These are phyloP conservation scores for Athene noctua DNA, from an alignment of 2,113 vertebrate species.

Conservation along the genomic window DNA sequence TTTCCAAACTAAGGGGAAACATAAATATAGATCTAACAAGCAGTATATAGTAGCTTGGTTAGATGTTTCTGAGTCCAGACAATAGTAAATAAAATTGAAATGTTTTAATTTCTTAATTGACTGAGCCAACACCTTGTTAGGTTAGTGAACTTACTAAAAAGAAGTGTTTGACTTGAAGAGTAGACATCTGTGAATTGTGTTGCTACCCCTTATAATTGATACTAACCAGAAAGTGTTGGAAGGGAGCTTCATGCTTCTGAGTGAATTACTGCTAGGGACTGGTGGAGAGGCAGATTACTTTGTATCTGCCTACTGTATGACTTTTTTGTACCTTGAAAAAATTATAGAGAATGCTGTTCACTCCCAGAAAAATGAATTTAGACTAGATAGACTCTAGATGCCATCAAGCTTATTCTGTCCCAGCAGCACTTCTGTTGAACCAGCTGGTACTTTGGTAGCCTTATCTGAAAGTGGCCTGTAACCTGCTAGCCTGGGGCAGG, in stretches of 20 bases:
- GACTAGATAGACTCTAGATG: neutral
- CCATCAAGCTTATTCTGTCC: neutral
- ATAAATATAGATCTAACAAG: neutral
- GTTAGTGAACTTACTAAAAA: neutral
- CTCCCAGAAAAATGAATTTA: neutral
- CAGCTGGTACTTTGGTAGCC: neutral
- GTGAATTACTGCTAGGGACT: neutral
- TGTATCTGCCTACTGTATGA: neutral
- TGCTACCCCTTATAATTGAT: neutral
- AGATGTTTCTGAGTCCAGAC: neutral
- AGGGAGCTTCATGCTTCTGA: neutral
- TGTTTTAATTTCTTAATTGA: neutral
- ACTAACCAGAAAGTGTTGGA: neutral
- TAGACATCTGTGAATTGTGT: neutral
- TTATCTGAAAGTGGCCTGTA: conserved; percentile 1
- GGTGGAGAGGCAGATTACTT: neutral
- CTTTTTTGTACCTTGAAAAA: neutral
- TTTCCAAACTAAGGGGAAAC: neutral
- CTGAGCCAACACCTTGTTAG: neutral
- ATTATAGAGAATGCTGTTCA: neutral
- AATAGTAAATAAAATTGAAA: neutral
- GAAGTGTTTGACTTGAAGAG: neutral
- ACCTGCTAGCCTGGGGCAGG: neutral
- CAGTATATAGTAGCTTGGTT: neutral
- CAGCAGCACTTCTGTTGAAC: neutral